These are phyloP conservation scores for Aphelenchoides fujianensis DNA, from an alignment of 1,140 invertebrate genomes.

Conservation along the genomic window DNA sequence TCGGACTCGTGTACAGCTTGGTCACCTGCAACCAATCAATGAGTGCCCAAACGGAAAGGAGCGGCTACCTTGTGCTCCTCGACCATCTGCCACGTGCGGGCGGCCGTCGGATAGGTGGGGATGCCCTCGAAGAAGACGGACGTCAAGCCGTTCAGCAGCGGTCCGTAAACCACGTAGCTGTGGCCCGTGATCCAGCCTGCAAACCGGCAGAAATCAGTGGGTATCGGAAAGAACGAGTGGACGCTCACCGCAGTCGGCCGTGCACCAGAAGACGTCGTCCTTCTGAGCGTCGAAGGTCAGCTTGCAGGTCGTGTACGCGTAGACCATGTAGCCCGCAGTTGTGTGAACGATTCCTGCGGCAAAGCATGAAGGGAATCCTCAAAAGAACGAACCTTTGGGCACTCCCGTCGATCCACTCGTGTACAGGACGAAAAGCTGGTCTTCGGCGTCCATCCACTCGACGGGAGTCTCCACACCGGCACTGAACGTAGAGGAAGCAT, in stretches of 20 bases:
- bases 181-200: conserved; percentile 85
- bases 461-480: conserved; percentile 29
- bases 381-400: too few species aligned
- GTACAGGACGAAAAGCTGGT: conserved; percentile 93
- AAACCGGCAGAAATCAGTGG: background rate
- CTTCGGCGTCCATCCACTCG: conserved; percentile 89
- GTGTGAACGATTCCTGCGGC: conserved; percentile 93
- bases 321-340: conserved; percentile 81
- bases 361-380: too few species aligned
- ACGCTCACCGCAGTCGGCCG: conserved; percentile 78
- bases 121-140: conserved; percentile 93
- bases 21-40: conserved; percentile 64
- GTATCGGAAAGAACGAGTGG: background rate
- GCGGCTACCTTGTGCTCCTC: conserved; percentile 81
- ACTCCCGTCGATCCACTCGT: conserved; percentile 95
- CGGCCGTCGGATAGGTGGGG: conserved; percentile 70
- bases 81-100: conserved; percentile 85
- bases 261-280: conserved; percentile 90
- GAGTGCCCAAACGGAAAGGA: conserved; percentile 1
- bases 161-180: conserved; percentile 90
- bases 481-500: background rate
- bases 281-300: conserved; percentile 91
- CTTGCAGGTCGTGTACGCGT: conserved; percentile 70
- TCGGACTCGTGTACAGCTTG: conserved; percentile 97
- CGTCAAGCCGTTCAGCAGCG: conserved; percentile 85